phyloP scores from a whole-genome alignment of 2,113 vertebrate genomes.

The Ursus arctos region DNA sequence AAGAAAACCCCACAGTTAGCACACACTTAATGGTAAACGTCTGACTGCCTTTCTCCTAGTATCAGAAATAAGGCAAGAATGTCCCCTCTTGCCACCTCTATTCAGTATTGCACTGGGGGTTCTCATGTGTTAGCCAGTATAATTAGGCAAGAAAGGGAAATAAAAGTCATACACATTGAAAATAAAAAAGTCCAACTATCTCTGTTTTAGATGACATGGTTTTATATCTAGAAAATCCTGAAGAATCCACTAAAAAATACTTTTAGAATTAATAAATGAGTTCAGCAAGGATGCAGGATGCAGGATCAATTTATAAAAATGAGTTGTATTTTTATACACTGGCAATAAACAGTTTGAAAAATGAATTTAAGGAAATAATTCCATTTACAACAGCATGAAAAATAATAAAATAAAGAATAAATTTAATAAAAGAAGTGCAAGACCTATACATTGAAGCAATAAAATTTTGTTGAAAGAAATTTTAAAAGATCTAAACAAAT shows the following conservation, averaged over 20 bases:
- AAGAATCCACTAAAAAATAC: neutral
- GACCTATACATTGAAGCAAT: neutral
- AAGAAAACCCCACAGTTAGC: neutral
- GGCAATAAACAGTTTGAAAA: slow-evolving; percentile 18
- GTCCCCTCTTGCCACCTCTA: neutral
- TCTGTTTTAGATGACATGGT: neutral
- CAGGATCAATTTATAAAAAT: neutral
- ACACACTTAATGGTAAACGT: neutral
- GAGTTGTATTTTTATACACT: neutral
- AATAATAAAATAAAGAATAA: slow-evolving; percentile 8
- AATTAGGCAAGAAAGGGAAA: neutral
- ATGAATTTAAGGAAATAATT: slow-evolving; percentile 2
- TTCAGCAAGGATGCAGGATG: neutral
- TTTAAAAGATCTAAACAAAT: slow-evolving; percentile 11
- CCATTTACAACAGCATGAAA: neutral
- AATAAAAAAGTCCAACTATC: neutral
- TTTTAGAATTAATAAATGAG: neutral
- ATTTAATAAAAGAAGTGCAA: neutral
- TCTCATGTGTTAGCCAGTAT: neutral
- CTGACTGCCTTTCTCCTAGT: neutral
- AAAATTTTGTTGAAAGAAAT: neutral
- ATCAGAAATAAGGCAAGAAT: slow-evolving; percentile 4
- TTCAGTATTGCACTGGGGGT: neutral
- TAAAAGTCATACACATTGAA: neutral
- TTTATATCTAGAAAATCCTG: neutral